phyloP scores from a whole-genome alignment of 2,888 invertebrate species.

The Harpalus rubripes region DNA sequence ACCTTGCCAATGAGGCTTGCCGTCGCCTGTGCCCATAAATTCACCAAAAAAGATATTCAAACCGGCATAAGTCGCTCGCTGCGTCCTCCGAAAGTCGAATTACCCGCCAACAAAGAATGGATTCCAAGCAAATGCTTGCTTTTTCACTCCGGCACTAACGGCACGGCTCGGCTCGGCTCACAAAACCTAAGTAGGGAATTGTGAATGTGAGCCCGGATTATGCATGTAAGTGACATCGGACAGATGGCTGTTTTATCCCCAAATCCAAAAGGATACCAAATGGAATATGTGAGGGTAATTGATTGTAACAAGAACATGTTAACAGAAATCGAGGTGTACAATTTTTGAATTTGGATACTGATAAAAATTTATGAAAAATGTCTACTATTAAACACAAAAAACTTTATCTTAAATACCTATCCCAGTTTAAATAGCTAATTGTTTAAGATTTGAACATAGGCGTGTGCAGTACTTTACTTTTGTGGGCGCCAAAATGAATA shows the following conservation, averaged over 20 bases:
- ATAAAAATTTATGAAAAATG: no score
- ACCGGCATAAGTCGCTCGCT: conserved; percentile 21
- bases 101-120: conserved; percentile 47
- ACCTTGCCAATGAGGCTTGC: background rate
- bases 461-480: no score
- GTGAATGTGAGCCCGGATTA: conserved; percentile 5
- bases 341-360: no score
- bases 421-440: no score
- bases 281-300: background rate
- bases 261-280: background rate
- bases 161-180: background rate
- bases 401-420: no score
- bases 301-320: background rate
- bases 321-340: background rate
- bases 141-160: conserved; percentile 7
- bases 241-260: conserved; percentile 3
- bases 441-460: no score
- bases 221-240: conserved; percentile 17
- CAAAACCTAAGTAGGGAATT: background rate
- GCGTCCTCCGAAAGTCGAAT: conserved; percentile 35
- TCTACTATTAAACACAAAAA: no score
- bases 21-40: conserved; percentile 12
- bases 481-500: no score
- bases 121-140: conserved; percentile 36
- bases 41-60: conserved; percentile 47